Base-by-base conservation (phyloP, 2,797 vertebrate genomes). In the Spinus pinus region DNA sequence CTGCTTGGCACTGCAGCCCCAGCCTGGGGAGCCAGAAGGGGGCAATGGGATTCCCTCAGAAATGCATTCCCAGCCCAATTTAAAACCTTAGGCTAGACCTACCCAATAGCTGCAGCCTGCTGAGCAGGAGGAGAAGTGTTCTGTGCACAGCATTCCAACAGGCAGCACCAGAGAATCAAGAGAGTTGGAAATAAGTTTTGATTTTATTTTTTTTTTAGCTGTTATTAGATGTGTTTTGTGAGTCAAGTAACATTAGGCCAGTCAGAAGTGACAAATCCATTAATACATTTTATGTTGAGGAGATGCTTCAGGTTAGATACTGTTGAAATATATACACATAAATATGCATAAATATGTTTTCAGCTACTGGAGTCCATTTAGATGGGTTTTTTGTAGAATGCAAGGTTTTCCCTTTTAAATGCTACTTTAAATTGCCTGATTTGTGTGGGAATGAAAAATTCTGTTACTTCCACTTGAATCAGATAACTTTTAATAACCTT, bases 401-500 rank as follows among this genome's bases (percentile, higher is more conserved):
- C 33, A 67, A 67, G 18, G 16, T 92, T 90, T 91, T 92, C 4
- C 4, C 6, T 89, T 78, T 54, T 30, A 80, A 93, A 90, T 81
- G 8, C 49, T 96, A 65, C 30, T 88, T 90, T 82, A 82, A 82
- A 78, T 72, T 82, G 22, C 42, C 61, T 64, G 14, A 37, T 27
- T 47, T 70, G 64, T 65, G 42, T 50, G 27, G 31, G 37, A 80
- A 61, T 77, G 37, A 74, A 87, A 72, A 87, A 81, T 64, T 24
- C 70, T 47, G 16, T 75, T 91, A 60, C 33, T 46, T 69, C 57
- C 18, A 30, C 42, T 78, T 60, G 46, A 71, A 44, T 87, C 31
- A 73, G 79, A 47, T 77, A 94, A 87, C 35, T 64, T 94, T 80
- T 91, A 91, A 91, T 80, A 94, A 51, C 41, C 94, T 95, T 81